These are phyloP conservation scores for Pteronotus mesoamericanus DNA, from an alignment of 2,797 vertebrate genomes.

Conservation along the genomic window DNA sequence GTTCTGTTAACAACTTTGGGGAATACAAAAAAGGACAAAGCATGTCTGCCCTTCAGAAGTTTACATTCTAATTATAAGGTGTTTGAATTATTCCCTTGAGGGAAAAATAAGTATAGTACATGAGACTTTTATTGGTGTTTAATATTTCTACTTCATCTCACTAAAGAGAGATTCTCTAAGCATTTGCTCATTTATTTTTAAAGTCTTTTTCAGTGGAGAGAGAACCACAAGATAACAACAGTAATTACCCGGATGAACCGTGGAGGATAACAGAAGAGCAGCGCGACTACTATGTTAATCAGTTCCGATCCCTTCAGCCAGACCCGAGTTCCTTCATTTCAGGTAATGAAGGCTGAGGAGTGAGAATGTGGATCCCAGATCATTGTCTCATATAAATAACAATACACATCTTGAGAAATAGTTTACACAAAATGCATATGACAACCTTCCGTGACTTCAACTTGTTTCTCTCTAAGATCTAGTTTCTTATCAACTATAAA, in stretches of 20 bases:
- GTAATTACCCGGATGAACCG: constrained; percentile 89
- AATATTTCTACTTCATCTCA: constrained; percentile 5
- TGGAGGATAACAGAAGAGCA: constrained; percentile 98
- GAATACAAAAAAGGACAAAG: not conserved
- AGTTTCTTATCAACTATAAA: constrained; percentile 51
- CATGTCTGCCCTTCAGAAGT: not conserved
- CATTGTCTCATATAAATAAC: not conserved
- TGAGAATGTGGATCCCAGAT: not conserved
- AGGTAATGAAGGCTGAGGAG: constrained; percentile 81
- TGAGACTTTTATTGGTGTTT: constrained; percentile 16
- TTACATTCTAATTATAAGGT: constrained; percentile 34
- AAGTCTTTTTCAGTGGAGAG: constrained; percentile 87
- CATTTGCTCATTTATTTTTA: constrained; percentile 49
- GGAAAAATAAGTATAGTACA: not conserved
- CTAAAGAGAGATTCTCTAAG: constrained; percentile 12
- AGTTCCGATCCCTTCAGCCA: constrained; percentile 93
- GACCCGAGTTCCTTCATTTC: constrained; percentile 92
- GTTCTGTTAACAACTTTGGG: constrained; percentile 24
- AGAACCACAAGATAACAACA: constrained; percentile 82
- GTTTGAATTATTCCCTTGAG: constrained; percentile 15
- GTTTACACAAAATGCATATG: not conserved
- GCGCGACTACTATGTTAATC: constrained; percentile 94
- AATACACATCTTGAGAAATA: not conserved
- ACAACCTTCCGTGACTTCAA: constrained; percentile 8
- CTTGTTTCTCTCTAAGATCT: constrained; percentile 45